Percentiles rank a stretch among this genome's conserved stretches.
phyloP scores from a whole-genome alignment of 1,140 invertebrate species.

The Brachionus plicatilis region DNA sequence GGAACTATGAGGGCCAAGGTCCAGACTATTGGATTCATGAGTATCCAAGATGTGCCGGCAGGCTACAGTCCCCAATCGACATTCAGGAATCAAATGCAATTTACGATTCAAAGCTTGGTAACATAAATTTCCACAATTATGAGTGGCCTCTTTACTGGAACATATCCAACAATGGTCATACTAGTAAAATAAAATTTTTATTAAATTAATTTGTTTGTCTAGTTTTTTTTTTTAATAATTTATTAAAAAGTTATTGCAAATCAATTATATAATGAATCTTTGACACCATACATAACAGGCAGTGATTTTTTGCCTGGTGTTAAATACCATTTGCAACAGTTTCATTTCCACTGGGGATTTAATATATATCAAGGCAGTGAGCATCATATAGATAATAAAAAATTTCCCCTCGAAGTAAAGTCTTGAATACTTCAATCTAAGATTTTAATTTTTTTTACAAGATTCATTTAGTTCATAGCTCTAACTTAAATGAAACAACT shows the following conservation, averaged over 20 bases:
- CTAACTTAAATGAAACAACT: neutral
- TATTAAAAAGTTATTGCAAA: neutral
- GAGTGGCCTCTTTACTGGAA: neutral
- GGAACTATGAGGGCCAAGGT: slow-evolving; percentile 13
- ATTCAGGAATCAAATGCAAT: neutral
- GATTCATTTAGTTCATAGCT: slow-evolving; percentile 35
- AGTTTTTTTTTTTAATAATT: neutral
- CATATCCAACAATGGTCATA: slow-evolving; percentile 18
- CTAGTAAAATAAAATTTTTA: neutral
- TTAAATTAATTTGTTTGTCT: neutral
- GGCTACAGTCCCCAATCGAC: slow-evolving; percentile 14
- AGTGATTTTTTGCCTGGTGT: neutral
- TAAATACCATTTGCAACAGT: slow-evolving; percentile 15
- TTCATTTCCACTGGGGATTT: slow-evolving; percentile 40
- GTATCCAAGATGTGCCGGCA: slow-evolving; percentile 4
- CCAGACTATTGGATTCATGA: slow-evolving; percentile 22
- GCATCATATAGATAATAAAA: neutral
- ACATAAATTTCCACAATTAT: neutral
- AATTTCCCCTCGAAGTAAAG: slow-evolving; percentile 34
- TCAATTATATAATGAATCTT: neutral
- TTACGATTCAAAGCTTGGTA: neutral
- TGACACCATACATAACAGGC: slow-evolving; percentile 11
- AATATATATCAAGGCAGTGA: slow-evolving; percentile 32
- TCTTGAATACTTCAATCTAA: neutral
- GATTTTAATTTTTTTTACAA: neutral